phyloP scores from a whole-genome alignment of 2,797 vertebrate species.

The Gymnopithys bicolor region DNA sequence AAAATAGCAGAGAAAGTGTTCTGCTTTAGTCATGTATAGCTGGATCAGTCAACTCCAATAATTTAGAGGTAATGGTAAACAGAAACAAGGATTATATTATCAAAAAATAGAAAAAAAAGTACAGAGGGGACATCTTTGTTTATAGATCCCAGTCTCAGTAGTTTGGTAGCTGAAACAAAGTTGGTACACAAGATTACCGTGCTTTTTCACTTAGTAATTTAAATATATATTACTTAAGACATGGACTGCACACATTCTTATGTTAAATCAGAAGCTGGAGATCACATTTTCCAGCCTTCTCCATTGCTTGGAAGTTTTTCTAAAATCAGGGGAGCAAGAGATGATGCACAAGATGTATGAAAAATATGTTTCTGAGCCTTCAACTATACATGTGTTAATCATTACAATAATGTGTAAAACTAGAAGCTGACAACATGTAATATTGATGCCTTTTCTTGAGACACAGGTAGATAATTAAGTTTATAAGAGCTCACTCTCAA shows the following conservation, averaged over 20 bases:
- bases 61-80: not conserved
- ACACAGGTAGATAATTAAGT: conserved; percentile 67
- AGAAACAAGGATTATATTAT: not conserved
- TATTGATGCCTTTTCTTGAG: conserved; percentile 38
- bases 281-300: not conserved
- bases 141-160: not conserved
- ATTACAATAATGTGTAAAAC: not conserved
- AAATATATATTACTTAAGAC: not conserved
- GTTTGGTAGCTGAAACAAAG: not conserved
- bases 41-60: not conserved
- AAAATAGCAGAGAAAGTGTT: not conserved
- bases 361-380: not conserved
- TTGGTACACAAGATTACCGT: not conserved
- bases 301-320: not conserved
- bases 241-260: not conserved
- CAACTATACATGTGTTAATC: not conserved
- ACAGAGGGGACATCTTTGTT: not conserved
- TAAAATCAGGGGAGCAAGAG: not conserved
- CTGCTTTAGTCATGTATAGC: not conserved
- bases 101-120: not conserved
- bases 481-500: conserved; percentile 65
- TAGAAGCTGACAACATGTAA: conserved; percentile 38
- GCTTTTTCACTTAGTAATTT: not conserved
- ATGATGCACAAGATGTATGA: not conserved
- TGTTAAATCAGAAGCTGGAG: not conserved